Percentiles rank a stretch among this genome's conserved stretches.
These are phyloP conservation scores for Archaeoteleia sp. DNA, from an alignment of 2,888 invertebrate genomes.

Conservation along the genomic window DNA sequence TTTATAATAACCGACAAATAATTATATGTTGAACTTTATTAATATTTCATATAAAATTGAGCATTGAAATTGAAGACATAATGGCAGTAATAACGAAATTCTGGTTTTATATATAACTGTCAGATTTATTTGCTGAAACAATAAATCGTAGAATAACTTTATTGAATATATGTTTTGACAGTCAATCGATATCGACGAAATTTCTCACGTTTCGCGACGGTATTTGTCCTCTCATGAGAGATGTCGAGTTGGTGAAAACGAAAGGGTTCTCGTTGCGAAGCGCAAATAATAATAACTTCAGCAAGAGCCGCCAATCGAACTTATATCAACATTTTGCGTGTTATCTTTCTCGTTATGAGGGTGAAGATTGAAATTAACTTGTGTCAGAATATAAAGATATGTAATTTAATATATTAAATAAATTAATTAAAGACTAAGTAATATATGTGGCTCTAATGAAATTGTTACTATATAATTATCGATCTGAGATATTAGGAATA, in stretches of 20 bases:
- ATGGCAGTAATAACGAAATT: too few species aligned
- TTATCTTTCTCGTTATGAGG: slow-evolving; percentile 19
- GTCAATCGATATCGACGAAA: slow-evolving; percentile 30
- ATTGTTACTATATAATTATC: too few species aligned
- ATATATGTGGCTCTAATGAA: too few species aligned
- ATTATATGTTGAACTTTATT: too few species aligned
- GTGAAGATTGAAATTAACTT: slow-evolving; percentile 10
- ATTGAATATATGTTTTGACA: slow-evolving; percentile 46
- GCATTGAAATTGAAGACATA: too few species aligned
- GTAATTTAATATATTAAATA: too few species aligned
- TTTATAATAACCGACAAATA: too few species aligned
- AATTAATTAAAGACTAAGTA: too few species aligned
- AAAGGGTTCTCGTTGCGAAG: slow-evolving; percentile 45
- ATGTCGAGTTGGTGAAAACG: slow-evolving; percentile 24
- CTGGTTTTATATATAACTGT: slow-evolving; percentile 3
- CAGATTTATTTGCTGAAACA: slow-evolving; percentile 26
- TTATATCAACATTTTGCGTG: slow-evolving; percentile 38
- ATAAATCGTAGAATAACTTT: slow-evolving; percentile 29
- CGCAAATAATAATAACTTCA: slow-evolving; percentile 47
- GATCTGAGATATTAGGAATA: too few species aligned
- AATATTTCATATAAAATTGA: too few species aligned
- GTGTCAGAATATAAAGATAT: too few species aligned
- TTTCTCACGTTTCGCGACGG: slow-evolving; percentile 32
- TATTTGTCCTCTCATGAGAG: slow-evolving; percentile 48
- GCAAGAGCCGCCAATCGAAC: too few species aligned